Evolutionary conservation across 2,888 invertebrate species (phyloP), one percentile per base, ranked within the genome.

Genomic region (Trissoscelio sp.): DNA sequence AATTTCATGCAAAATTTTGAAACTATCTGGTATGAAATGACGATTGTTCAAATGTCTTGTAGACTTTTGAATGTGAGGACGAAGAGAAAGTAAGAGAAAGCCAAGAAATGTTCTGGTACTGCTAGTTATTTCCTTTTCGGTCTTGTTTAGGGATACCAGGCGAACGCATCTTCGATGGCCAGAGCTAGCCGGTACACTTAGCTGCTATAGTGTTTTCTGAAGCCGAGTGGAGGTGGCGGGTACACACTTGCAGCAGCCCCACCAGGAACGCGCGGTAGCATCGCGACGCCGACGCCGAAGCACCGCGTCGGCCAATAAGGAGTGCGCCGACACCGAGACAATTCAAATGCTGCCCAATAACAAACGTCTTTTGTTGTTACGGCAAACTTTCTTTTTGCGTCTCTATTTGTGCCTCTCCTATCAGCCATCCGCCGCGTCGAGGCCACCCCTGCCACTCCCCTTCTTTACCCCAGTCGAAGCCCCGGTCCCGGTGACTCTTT

Each of bases 361-460:
- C 91, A 91, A 91, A 90, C 90, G 90, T 89, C 91, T 91, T 90
- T 91, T 91, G 90, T 91, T 91, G 91, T 91, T 89, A 89, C 88
- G 88, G 88, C 87, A 88, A 90, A 90, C 88, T 88, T 88, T 88
- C 88, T 89, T 88, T 87, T 88, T 86, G 84, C 84, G 79, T 82
- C 86, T 84, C 87, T 88, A 85, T 87, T 87, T 88, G 88, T 86
- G 83, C 87, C 85, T 83, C 85, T 83, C 84, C 83, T 83, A 83
- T 82, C 78, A 69, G 69, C 70, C 73, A 46, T 42, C 79, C 66
- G 37, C 53, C 44, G 51, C 58, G 24, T 22, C 57, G 48, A 60
- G 58, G 60, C 72, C 75, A 28, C 53, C 34, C 37, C 78, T 69
- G 75, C 67, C 85, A 81, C 73, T 64, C 78, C 75, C 77, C 67